These are phyloP conservation scores for Ornithorhynchus anatinus DNA, from an alignment of 2,113 vertebrate species.

Conservation along the genomic window DNA sequence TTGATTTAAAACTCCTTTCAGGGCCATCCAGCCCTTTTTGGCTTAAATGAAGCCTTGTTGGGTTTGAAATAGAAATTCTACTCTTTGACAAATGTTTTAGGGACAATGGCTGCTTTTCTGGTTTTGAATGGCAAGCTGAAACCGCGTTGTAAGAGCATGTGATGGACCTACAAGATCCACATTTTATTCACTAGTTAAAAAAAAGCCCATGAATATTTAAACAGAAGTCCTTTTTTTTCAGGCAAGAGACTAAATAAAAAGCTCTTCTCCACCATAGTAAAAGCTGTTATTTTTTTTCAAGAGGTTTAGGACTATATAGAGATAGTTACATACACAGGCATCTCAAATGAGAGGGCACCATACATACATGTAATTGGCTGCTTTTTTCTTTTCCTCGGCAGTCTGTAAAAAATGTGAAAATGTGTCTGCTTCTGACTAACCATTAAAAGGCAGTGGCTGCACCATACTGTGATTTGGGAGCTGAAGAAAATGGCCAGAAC, in stretches of 20 bases:
- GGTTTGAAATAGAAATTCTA: constrained; percentile 26
- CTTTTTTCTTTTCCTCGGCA: constrained; percentile 77
- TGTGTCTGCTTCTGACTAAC: constrained; percentile 78
- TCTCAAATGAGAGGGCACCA: constrained; percentile 80
- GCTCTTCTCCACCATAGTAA: constrained; percentile 66
- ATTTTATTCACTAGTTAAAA: constrained; percentile 65
- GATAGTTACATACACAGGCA: constrained; percentile 71
- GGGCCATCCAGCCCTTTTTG: not conserved
- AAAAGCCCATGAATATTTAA: constrained; percentile 70
- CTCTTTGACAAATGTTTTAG: constrained; percentile 8
- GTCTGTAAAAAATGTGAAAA: constrained; percentile 78
- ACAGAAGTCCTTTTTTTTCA: constrained; percentile 52
- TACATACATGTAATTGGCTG: constrained; percentile 85
- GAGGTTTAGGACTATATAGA: constrained; percentile 71
- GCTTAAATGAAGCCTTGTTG: constrained; percentile 4
- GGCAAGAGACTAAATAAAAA: constrained; percentile 62
- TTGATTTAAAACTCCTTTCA: not conserved
- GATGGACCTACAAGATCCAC: constrained; percentile 29
- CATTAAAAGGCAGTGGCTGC: constrained; percentile 85
- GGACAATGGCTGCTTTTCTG: not conserved
- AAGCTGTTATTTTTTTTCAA: constrained; percentile 53
- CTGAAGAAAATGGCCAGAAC: constrained; percentile 86
- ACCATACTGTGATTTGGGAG: constrained; percentile 85
- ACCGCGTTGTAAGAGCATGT: constrained; percentile 23
- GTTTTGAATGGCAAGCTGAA: constrained; percentile 23